Conservation (phyloP, 2,797 vertebrate genomes). For the Sebastolobus alascanus region DNA sequence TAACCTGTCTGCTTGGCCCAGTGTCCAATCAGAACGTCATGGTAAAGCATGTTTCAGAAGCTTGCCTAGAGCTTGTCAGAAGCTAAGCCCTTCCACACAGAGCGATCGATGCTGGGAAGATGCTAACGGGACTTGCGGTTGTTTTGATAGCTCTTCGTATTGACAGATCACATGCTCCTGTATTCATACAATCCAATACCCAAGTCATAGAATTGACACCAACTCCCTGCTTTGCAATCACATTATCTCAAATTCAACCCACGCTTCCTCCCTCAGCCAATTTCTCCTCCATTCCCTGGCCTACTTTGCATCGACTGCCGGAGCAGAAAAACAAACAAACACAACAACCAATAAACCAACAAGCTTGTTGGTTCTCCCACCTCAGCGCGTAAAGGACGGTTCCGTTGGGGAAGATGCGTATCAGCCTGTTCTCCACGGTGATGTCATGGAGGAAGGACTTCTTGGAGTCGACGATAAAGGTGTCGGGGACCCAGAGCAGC, state of each 20-base stretch:
- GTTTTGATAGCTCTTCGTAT: constrained; percentile 33
- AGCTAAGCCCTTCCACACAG: constrained; percentile 21
- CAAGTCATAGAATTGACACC: constrained; percentile 49
- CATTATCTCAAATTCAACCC: constrained; percentile 52
- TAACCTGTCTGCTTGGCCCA: constrained; percentile 25
- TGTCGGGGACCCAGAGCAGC: constrained; percentile 94
- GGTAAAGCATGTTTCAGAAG: constrained; percentile 15
- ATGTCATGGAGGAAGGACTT: constrained; percentile 95
- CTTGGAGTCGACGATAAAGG: constrained; percentile 95
- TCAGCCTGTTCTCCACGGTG: constrained; percentile 93
- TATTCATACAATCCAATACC: constrained; percentile 45
- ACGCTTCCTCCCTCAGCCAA: constrained; percentile 36
- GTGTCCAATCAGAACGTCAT: constrained; percentile 26
- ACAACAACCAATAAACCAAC: constrained; percentile 14
- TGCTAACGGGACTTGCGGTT: constrained; percentile 19
- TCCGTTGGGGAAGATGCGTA: constrained; percentile 94
- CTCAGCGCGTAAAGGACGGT: constrained; percentile 93
- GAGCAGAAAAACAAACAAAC: constrained; percentile 37
- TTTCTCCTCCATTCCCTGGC: constrained; percentile 32
- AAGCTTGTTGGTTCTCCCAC: constrained; percentile 64
- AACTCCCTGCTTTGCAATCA: constrained; percentile 41
- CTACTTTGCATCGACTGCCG: constrained; percentile 46
- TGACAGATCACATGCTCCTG: constrained; percentile 28
- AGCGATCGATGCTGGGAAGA: constrained; percentile 26
- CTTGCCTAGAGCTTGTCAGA: constrained; percentile 28